Evolutionary conservation across 2,888 invertebrate species (phyloP).

Genomic region (Machimus rusticus): DNA sequence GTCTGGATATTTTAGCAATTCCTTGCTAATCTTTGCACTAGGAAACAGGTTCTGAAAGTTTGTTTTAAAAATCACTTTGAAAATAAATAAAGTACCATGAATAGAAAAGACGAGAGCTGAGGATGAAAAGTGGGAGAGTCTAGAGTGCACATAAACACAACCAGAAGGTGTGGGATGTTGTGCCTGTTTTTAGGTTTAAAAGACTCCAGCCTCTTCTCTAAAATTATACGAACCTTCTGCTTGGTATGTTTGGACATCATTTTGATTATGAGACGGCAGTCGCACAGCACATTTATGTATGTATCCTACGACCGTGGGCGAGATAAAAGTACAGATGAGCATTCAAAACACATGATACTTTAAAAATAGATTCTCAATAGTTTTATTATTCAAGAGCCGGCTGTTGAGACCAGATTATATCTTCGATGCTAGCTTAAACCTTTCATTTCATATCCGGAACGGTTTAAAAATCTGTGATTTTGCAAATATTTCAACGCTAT

Average conservation of each 20-base stretch:
- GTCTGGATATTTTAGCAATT: background rate
- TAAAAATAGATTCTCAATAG: constrained; percentile 30
- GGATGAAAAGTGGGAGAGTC: background rate
- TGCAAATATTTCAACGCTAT: background rate
- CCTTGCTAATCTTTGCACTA: background rate
- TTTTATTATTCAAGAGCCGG: background rate
- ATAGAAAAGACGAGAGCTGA: background rate
- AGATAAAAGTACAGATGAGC: constrained; percentile 30
- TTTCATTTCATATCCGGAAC: background rate
- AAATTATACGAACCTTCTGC: constrained; percentile 34
- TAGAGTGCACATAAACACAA: background rate
- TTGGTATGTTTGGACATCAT: constrained; percentile 24
- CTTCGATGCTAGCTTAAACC: background rate
- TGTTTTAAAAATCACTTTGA: background rate
- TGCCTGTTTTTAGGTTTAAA: background rate
- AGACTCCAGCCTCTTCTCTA: constrained; percentile 1
- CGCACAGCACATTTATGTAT: constrained; percentile 26
- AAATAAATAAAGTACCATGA: background rate
- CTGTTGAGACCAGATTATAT: background rate
- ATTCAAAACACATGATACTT: constrained; percentile 31
- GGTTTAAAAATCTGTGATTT: background rate
- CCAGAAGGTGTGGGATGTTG: background rate
- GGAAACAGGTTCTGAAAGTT: background rate
- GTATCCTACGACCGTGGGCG: constrained; percentile 34
- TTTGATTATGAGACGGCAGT: constrained; percentile 2